Percentiles rank a stretch among this genome's conserved stretches.
Evolutionary conservation across 2,888 invertebrate genomes (phyloP).

Genomic region (Abrostola tripartita): DNA sequence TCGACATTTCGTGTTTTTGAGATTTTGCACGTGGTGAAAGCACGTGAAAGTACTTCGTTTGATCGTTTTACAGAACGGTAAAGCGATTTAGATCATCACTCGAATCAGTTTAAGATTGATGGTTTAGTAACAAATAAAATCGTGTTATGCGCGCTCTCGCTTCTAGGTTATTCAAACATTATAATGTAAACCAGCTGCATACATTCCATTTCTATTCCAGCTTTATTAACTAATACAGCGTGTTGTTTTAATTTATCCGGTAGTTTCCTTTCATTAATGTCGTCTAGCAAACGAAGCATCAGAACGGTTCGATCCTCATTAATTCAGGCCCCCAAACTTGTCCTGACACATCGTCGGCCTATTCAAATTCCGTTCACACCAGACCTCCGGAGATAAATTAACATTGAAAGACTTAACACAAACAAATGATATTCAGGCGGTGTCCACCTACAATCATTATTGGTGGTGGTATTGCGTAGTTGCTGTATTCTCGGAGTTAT

Average conservation of each 20-base stretch:
- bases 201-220: background rate
- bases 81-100: slow-evolving; percentile 58
- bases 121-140: slow-evolving; percentile 55
- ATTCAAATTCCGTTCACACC: slow-evolving; percentile 65
- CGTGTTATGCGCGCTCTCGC: slow-evolving; percentile 27
- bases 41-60: slow-evolving; percentile 59
- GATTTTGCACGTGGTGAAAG: slow-evolving; percentile 69
- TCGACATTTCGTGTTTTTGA: slow-evolving; percentile 52
- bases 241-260: background rate
- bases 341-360: slow-evolving; percentile 41
- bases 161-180: slow-evolving; percentile 10
- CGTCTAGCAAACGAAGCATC: slow-evolving; percentile 13
- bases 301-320: slow-evolving; percentile 32
- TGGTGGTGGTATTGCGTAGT: slow-evolving; percentile 62
- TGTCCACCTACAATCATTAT: slow-evolving; percentile 78
- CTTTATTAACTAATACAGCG: background rate
- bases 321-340: slow-evolving; percentile 47
- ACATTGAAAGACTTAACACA: slow-evolving; percentile 73
- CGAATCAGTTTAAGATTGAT: slow-evolving; percentile 58
- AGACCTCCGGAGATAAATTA: slow-evolving; percentile 64
- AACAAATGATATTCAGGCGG: slow-evolving; percentile 77
- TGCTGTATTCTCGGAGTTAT: slow-evolving; percentile 65
- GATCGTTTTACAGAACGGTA: slow-evolving; percentile 60
- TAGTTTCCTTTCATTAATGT: slow-evolving; percentile 15
- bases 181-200: slow-evolving; percentile 1